Evolutionary conservation across 2,113 vertebrate species (phyloP).

Genomic region (Patagioenas fasciata): DNA sequence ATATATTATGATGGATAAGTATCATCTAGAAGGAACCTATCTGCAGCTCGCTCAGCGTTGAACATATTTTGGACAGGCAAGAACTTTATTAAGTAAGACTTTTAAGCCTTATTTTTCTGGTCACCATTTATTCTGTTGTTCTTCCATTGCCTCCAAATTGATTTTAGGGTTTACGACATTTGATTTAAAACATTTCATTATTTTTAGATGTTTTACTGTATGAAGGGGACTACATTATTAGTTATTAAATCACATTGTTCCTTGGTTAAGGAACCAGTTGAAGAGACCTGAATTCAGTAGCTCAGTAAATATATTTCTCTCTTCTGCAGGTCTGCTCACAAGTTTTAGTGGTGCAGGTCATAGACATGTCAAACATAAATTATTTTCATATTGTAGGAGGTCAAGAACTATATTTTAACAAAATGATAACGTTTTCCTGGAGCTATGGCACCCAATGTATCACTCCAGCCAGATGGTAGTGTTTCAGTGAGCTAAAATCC

Average conservation of each 20-base stretch:
- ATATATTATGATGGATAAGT: background rate
- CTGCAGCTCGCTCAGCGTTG: background rate
- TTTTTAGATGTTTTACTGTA: background rate
- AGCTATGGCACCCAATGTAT: background rate
- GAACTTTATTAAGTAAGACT: background rate
- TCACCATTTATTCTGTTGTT: background rate
- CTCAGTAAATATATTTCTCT: background rate
- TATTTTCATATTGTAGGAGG: background rate
- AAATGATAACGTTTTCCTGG: constrained; percentile 20
- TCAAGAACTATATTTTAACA: constrained; percentile 1
- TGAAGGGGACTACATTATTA: background rate
- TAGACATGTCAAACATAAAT: background rate
- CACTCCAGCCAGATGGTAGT: background rate
- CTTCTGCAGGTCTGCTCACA: background rate
- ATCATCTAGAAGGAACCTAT: background rate
- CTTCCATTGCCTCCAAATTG: background rate
- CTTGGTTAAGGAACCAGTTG: background rate
- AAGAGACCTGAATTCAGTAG: background rate
- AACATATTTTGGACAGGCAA: background rate
- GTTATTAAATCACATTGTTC: background rate
- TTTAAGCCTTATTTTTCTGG: background rate
- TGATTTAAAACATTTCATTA: background rate
- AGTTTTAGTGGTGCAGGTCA: background rate
- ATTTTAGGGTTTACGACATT: background rate
- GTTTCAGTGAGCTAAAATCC: constrained; percentile 53